Conservation (phyloP, 2,113 vertebrate genomes). For the Leuciscus idus region DNA sequence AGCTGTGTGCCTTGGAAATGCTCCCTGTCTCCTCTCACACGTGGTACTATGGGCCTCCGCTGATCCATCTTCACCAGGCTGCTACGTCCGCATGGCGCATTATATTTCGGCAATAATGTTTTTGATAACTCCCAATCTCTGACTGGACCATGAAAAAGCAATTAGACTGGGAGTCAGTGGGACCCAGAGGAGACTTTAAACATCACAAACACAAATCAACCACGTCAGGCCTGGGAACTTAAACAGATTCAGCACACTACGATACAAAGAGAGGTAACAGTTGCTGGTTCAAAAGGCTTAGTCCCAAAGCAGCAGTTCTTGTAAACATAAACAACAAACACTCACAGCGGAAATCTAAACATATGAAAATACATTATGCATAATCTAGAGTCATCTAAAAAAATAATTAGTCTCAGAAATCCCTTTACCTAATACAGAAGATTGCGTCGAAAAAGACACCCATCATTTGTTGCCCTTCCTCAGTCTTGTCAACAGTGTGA, state of each 20-base stretch:
- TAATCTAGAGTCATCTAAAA: slow-evolving; percentile 25
- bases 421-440: neutral
- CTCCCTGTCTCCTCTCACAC: slow-evolving; percentile 35
- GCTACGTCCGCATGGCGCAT: slow-evolving; percentile 36
- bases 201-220: slow-evolving; percentile 57
- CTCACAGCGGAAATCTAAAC: slow-evolving; percentile 12
- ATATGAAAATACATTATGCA: slow-evolving; percentile 9
- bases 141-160: slow-evolving; percentile 47
- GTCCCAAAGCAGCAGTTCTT: slow-evolving; percentile 38
- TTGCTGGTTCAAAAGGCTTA: slow-evolving; percentile 38
- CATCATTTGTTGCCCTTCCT: slow-evolving; percentile 28
- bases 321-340: slow-evolving; percentile 44
- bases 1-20: slow-evolving; percentile 38
- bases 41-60: slow-evolving; percentile 43
- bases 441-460: neutral
- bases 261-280: slow-evolving; percentile 39
- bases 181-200: slow-evolving; percentile 53
- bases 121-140: slow-evolving; percentile 48
- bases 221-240: slow-evolving; percentile 48
- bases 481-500: slow-evolving; percentile 51
- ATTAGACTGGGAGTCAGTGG: slow-evolving; percentile 54
- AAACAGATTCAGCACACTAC: slow-evolving; percentile 41
- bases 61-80: slow-evolving; percentile 51
- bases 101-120: slow-evolving; percentile 56
- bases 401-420: neutral